Conservation (phyloP, 2,797 vertebrate genomes). For the Miichthys miiuy region DNA sequence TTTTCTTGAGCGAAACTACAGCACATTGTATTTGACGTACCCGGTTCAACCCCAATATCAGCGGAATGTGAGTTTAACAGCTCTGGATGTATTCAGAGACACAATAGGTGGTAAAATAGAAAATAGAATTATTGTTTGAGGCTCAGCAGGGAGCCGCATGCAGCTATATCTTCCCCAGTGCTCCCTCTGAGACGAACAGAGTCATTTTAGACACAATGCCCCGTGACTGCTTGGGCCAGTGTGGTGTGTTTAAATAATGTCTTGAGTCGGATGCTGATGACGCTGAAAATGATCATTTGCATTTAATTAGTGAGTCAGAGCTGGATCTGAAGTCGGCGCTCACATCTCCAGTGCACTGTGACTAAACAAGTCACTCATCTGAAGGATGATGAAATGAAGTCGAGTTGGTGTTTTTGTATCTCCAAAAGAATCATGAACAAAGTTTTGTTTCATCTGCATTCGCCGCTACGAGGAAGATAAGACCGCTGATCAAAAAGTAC, state of each 20-base stretch:
- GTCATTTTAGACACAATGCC: constrained; percentile 52
- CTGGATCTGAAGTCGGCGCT: not conserved
- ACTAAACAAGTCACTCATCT: constrained; percentile 20
- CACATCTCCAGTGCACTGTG: not conserved
- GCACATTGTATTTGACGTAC: constrained; percentile 19
- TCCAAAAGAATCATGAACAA: constrained; percentile 1
- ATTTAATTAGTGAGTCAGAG: constrained; percentile 38
- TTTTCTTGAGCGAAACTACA: constrained; percentile 16
- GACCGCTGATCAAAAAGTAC: constrained; percentile 11
- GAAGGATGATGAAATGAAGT: not conserved
- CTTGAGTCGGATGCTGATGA: constrained; percentile 32
- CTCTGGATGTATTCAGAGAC: constrained; percentile 20
- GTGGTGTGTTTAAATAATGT: constrained; percentile 36
- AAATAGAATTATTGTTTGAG: constrained; percentile 44
- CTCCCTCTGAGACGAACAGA: constrained; percentile 28
- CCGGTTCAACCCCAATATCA: constrained; percentile 4
- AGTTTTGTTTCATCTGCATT: constrained; percentile 15
- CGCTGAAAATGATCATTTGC: constrained; percentile 22
- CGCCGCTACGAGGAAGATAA: not conserved
- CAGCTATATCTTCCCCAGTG: constrained; percentile 24
- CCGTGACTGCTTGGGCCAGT: constrained; percentile 31
- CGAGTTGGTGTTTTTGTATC: not conserved
- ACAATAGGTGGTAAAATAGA: constrained; percentile 34
- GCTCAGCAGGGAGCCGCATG: constrained; percentile 18
- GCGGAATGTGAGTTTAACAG: constrained; percentile 1